phyloP scores from a whole-genome alignment of 2,888 invertebrate genomes.

The Blastobasis lacticolella region DNA sequence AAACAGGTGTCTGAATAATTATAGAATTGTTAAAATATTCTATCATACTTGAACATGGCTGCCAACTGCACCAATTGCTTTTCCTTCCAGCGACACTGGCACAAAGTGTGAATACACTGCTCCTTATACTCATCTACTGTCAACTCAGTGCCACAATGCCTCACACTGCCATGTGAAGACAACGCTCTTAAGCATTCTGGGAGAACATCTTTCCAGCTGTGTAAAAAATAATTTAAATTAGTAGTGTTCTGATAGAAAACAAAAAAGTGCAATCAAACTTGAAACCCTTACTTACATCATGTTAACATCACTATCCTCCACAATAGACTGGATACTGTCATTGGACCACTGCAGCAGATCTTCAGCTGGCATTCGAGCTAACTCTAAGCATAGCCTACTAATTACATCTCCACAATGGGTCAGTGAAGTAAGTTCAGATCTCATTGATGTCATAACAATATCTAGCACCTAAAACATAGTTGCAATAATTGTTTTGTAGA shows the following conservation, averaged over 20 bases:
- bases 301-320: slow-evolving; percentile 57
- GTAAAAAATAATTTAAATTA: background rate
- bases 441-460: slow-evolving; percentile 41
- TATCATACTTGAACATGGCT: slow-evolving; percentile 78
- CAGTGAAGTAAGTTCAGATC: slow-evolving; percentile 45
- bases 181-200: slow-evolving; percentile 76
- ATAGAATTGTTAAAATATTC: background rate
- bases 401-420: slow-evolving; percentile 53
- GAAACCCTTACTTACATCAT: slow-evolving; percentile 47
- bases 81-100: slow-evolving; percentile 75
- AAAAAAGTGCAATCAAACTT: background rate
- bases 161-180: slow-evolving; percentile 64
- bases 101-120: slow-evolving; percentile 74
- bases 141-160: slow-evolving; percentile 74
- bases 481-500: background rate
- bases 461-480: slow-evolving; percentile 35
- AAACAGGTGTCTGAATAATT: too few species aligned
- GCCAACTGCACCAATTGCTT: slow-evolving; percentile 76
- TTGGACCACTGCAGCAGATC: slow-evolving; percentile 49
- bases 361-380: slow-evolving; percentile 35
- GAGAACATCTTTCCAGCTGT: slow-evolving; percentile 80
- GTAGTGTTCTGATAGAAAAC: background rate
- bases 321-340: slow-evolving; percentile 56
- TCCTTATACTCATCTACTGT: slow-evolving; percentile 75
- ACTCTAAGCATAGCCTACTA: slow-evolving; percentile 48